Conservation (phyloP, 2,113 vertebrate species). For the Rhipidura dahli region DNA sequence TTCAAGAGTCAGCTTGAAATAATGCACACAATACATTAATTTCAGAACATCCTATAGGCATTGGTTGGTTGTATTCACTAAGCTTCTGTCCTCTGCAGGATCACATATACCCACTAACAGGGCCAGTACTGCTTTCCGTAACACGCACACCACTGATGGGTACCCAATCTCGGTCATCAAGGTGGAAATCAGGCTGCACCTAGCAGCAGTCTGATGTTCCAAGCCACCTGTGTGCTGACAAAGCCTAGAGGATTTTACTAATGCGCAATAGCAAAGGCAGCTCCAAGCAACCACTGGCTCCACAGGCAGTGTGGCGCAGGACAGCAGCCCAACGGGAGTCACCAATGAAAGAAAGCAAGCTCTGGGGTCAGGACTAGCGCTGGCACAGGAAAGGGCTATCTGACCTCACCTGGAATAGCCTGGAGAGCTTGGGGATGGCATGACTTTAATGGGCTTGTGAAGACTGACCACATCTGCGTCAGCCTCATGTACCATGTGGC, state of each 20-base stretch:
- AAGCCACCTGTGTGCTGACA: not conserved
- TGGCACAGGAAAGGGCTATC: not conserved
- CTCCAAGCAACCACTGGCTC: not conserved
- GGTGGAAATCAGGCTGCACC: not conserved
- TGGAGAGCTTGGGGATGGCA: fast-evolving
- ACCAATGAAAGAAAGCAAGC: not conserved
- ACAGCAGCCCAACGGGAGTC: not conserved
- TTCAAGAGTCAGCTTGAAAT: constrained; percentile 40
- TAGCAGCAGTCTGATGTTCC: not conserved
- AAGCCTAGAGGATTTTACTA: not conserved
- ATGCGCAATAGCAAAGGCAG: fast-evolving
- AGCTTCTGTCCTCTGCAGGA: not conserved
- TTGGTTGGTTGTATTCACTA: not conserved
- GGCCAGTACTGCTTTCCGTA: not conserved
- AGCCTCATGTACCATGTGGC: not conserved
- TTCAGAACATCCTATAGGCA: constrained; percentile 1
- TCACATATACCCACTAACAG: not conserved
- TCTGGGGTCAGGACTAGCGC: not conserved
- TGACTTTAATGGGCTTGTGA: not conserved
- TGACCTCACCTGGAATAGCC: not conserved
- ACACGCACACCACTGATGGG: not conserved
- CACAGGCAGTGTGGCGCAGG: fast-evolving
- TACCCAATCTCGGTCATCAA: not conserved
- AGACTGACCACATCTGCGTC: not conserved
- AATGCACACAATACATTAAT: constrained; percentile 24